phyloP scores from a whole-genome alignment of 2,888 invertebrate genomes.

The Tipula confusa region DNA sequence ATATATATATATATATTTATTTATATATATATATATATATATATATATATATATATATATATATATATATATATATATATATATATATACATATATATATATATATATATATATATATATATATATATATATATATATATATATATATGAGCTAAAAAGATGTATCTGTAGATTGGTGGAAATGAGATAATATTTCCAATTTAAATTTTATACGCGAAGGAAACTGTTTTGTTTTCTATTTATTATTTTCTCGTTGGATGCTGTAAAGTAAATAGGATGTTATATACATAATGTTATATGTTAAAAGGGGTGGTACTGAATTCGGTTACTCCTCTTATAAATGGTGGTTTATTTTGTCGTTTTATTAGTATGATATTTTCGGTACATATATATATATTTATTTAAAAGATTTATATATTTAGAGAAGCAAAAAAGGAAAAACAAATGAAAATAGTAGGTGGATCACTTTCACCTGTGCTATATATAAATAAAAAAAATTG shows the following conservation, averaged over 20 bases:
- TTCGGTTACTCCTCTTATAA: neutral
- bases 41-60: no score
- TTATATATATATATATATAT: no score
- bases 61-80: no score
- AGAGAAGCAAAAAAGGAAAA: neutral
- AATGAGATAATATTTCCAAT: neutral
- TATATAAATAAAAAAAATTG: neutral
- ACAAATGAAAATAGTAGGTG: constrained; percentile 32
- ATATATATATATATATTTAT: no score
- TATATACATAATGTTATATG: neutral
- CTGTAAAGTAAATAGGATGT: neutral
- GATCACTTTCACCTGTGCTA: constrained; percentile 36
- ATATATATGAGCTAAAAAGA: neutral
- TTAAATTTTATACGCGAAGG: neutral
- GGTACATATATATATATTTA: neutral
- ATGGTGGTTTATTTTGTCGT: constrained; percentile 26
- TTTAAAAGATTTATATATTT: neutral
- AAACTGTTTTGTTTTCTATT: neutral
- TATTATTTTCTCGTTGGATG: neutral
- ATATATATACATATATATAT: no score
- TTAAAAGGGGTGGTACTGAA: constrained; percentile 28
- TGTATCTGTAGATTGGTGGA: neutral
- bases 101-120: no score
- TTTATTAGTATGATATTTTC: neutral
- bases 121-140: no score